phyloP scores from a whole-genome alignment of 2,797 vertebrate genomes.

The Chelon auratus region DNA sequence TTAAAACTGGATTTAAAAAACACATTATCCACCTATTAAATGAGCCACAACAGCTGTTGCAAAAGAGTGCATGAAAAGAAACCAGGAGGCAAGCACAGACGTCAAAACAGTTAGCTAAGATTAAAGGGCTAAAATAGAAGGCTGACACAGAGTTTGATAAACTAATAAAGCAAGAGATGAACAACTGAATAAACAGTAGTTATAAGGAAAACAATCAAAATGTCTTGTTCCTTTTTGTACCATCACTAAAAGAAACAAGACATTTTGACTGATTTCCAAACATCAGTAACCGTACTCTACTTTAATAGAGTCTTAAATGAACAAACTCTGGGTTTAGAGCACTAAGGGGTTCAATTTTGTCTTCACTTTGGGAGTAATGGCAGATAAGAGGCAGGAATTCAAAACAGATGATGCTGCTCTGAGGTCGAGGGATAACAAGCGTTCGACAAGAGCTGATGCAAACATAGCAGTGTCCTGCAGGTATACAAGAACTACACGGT shows the following conservation, averaged over 20 bases:
- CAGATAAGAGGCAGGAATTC: conserved; percentile 32
- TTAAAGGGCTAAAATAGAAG: neutral
- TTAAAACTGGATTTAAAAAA: neutral
- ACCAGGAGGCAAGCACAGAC: too few species aligned
- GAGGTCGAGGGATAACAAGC: conserved; percentile 6
- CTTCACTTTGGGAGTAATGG: neutral
- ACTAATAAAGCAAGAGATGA: too few species aligned
- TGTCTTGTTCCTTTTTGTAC: neutral
- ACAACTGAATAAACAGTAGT: too few species aligned
- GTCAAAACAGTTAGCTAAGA: too few species aligned
- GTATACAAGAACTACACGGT: conserved; percentile 4
- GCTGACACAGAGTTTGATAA: neutral
- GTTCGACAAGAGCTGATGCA: conserved; percentile 8
- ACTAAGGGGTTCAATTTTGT: conserved; percentile 15
- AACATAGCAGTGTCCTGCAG: conserved; percentile 9
- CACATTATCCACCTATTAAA: too few species aligned
- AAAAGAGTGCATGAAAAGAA: too few species aligned
- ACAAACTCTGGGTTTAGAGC: too few species aligned
- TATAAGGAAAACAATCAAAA: neutral
- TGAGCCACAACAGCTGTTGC: too few species aligned
- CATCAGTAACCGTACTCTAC: too few species aligned
- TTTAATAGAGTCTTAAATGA: too few species aligned
- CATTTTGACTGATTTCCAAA: too few species aligned
- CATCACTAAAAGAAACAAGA: too few species aligned
- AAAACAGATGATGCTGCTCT: conserved; percentile 34